phyloP scores from a whole-genome alignment of 2,888 invertebrate species.

The Dorcus hopei region DNA sequence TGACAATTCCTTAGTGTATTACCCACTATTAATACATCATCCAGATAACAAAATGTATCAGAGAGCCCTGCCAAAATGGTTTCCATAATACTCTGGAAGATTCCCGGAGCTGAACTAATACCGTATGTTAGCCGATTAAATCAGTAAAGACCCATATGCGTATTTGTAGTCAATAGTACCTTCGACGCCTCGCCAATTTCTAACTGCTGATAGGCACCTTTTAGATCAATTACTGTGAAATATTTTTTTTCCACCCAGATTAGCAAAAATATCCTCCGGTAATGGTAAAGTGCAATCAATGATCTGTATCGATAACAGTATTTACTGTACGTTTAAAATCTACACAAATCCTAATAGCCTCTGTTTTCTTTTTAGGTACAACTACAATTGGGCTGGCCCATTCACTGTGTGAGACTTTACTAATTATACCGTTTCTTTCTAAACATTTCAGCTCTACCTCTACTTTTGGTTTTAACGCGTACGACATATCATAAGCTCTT shows the following conservation, averaged over 20 bases:
- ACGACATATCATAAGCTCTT: conserved; percentile 27
- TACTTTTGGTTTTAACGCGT: conserved; percentile 23
- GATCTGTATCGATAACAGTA: conserved; percentile 26
- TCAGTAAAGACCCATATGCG: conserved; percentile 27
- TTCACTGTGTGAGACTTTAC: conserved; percentile 23
- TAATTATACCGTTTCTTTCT: conserved; percentile 19
- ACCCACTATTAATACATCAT: conserved; percentile 25
- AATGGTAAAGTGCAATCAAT: conserved; percentile 35
- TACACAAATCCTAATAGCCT: conserved; percentile 31
- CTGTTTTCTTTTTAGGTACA: conserved; percentile 28
- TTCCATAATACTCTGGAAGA: conserved; percentile 24
- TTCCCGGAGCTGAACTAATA: conserved; percentile 26
- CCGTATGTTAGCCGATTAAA: conserved; percentile 29
- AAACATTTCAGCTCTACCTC: conserved; percentile 26
- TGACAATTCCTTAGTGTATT: conserved; percentile 9
- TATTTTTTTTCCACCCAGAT: conserved; percentile 26
- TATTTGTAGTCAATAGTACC: conserved; percentile 33
- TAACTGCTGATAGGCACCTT: conserved; percentile 29
- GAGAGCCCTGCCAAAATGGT: conserved; percentile 12
- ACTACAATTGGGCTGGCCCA: conserved; percentile 36
- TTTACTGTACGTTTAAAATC: conserved; percentile 35
- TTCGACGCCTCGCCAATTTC: conserved; percentile 21
- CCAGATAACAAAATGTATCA: conserved; percentile 18
- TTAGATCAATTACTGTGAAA: conserved; percentile 28
- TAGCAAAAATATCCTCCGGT: conserved; percentile 34